phyloP scores from a whole-genome alignment of 2,797 vertebrate genomes.

The Leptodactylus fallax region DNA sequence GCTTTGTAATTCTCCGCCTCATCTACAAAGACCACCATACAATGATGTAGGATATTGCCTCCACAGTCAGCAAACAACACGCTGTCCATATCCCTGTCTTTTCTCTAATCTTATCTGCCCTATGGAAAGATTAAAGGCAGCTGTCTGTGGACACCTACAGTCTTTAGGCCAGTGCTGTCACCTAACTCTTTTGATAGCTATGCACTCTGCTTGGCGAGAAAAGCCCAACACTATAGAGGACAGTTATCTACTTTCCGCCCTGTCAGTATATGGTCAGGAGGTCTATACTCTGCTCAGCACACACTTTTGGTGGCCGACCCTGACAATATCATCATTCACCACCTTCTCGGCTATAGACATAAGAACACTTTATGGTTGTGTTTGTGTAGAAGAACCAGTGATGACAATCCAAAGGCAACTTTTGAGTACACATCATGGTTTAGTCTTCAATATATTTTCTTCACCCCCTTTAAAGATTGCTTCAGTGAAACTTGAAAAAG shows the following conservation, averaged over 20 bases:
- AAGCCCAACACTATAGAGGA: not conserved
- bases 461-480: not conserved
- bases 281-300: constrained; percentile 15
- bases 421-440: not conserved
- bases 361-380: constrained; percentile 24
- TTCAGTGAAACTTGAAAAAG: not conserved
- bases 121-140: not conserved
- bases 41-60: not conserved
- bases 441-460: not conserved
- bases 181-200: not conserved
- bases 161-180: not conserved
- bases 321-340: constrained; percentile 37
- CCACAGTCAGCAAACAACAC: not conserved
- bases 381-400: constrained; percentile 33
- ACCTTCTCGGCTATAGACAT: constrained; percentile 34
- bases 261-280: not conserved
- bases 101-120: not conserved
- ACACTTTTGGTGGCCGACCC: not conserved
- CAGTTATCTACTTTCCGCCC: not conserved
- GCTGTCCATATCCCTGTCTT: not conserved
- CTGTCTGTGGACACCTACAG: not conserved
- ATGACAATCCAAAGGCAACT: constrained; percentile 45
- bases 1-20: not conserved
- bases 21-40: not conserved
- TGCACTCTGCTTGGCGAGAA: not conserved